Percentiles rank a stretch among this genome's conserved stretches.
Evolutionary conservation across 2,888 invertebrate genomes (phyloP).

Genomic region (Tetheella fluctuosa): DNA sequence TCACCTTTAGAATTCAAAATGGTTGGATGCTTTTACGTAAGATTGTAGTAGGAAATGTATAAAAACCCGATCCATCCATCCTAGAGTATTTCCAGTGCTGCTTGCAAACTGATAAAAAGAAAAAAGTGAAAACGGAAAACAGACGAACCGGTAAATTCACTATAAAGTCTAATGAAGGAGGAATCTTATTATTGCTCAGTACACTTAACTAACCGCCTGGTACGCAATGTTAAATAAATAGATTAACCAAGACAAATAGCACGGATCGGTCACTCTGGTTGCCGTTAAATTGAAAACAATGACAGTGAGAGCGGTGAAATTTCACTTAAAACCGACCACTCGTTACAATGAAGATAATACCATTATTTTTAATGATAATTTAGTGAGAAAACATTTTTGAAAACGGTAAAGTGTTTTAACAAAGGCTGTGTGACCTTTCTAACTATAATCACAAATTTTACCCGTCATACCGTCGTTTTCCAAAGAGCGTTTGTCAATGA

Average conservation of each 20-base stretch:
- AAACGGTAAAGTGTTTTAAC: conserved; percentile 7
- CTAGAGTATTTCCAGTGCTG: neutral
- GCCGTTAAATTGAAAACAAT: conserved; percentile 40
- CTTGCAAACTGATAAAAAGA: neutral
- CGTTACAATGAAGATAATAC: conserved; percentile 11
- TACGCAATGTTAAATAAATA: conserved; percentile 2
- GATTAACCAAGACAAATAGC: conserved; percentile 36
- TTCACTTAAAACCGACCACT: conserved; percentile 21
- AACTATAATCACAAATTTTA: neutral
- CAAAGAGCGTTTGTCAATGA: neutral
- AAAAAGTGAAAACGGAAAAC: neutral
- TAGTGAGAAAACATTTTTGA: neutral
- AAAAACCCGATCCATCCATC: neutral
- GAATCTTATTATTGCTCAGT: neutral
- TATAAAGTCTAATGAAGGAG: neutral
- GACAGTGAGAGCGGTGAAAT: conserved; percentile 33
- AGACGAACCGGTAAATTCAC: neutral
- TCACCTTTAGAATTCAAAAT: neutral
- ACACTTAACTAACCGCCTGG: neutral
- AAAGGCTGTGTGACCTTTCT: conserved; percentile 1
- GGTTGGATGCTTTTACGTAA: neutral
- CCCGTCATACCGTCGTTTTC: neutral
- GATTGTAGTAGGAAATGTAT: neutral
- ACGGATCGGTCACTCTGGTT: conserved; percentile 42
- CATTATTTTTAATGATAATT: conserved; percentile 5